These are phyloP conservation scores for Pyrocoelia pectoralis DNA, from an alignment of 2,888 invertebrate genomes.

Conservation along the genomic window DNA sequence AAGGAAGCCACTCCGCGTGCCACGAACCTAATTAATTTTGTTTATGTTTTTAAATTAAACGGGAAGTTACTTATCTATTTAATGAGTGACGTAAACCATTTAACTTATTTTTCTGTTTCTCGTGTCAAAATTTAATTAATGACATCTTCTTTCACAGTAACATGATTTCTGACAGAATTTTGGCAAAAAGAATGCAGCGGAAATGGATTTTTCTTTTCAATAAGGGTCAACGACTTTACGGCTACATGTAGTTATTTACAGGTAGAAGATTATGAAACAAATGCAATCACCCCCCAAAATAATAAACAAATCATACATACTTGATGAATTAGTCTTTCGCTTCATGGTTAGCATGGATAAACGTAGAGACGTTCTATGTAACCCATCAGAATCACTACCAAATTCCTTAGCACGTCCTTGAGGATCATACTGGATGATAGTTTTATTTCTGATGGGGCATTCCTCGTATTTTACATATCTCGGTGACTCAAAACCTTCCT, in stretches of 20 bases:
- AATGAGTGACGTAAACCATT: not conserved
- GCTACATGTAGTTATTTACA: not conserved
- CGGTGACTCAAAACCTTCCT: constrained; percentile 48
- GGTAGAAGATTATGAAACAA: not conserved
- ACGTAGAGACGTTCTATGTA: constrained; percentile 52
- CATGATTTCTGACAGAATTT: too few relatives aligned
- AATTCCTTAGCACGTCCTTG: constrained; percentile 37
- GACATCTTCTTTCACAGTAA: too few relatives aligned
- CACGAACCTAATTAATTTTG: not conserved
- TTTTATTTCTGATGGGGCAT: not conserved
- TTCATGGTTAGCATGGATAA: constrained; percentile 50
- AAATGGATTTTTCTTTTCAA: not conserved
- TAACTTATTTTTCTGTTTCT: not conserved
- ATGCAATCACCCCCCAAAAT: not conserved
- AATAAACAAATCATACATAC: constrained; percentile 40
- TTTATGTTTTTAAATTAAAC: not conserved
- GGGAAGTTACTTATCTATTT: not conserved
- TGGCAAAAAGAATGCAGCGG: not conserved
- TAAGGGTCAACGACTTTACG: not conserved
- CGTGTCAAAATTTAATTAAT: too few relatives aligned
- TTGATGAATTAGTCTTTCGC: constrained; percentile 46
- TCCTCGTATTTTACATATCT: not conserved
- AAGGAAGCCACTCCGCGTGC: too few relatives aligned
- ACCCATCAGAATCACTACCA: constrained; percentile 45
- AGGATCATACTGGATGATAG: constrained; percentile 45